phyloP scores from a whole-genome alignment of 2,888 invertebrate species.

The Nephrotoma guestfalica region DNA sequence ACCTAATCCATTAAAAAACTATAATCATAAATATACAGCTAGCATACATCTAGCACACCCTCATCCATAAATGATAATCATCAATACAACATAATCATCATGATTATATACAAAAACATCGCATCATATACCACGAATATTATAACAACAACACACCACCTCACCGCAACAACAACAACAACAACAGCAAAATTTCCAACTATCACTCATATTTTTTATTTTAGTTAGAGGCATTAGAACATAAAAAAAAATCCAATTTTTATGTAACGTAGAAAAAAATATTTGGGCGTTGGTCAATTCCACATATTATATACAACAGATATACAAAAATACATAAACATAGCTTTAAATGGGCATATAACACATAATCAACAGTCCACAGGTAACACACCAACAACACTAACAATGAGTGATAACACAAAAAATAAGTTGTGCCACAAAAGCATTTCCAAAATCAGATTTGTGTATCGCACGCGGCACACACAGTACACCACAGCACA shows the following conservation, averaged over 20 bases:
- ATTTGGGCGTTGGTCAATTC: background rate
- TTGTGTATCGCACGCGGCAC: background rate
- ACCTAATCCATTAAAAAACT: background rate
- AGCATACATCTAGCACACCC: background rate
- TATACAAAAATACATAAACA: background rate
- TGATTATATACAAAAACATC: background rate
- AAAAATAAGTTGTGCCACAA: background rate
- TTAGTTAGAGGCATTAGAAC: background rate
- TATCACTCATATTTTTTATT: background rate
- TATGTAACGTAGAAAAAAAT: background rate
- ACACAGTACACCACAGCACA: background rate
- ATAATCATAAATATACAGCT: background rate
- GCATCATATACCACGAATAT: background rate
- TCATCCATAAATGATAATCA: background rate
- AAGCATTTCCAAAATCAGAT: background rate
- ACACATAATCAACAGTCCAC: background rate
- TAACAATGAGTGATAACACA: background rate
- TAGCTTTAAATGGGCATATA: background rate
- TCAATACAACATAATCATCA: background rate
- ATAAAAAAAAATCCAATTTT: background rate
- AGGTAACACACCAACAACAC: background rate
- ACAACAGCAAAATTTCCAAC: background rate
- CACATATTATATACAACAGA: background rate
- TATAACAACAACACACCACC: background rate
- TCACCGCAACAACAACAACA: background rate